These are phyloP conservation scores for Eilema griseolum DNA, from an alignment of 2,888 invertebrate genomes.

Conservation along the genomic window DNA sequence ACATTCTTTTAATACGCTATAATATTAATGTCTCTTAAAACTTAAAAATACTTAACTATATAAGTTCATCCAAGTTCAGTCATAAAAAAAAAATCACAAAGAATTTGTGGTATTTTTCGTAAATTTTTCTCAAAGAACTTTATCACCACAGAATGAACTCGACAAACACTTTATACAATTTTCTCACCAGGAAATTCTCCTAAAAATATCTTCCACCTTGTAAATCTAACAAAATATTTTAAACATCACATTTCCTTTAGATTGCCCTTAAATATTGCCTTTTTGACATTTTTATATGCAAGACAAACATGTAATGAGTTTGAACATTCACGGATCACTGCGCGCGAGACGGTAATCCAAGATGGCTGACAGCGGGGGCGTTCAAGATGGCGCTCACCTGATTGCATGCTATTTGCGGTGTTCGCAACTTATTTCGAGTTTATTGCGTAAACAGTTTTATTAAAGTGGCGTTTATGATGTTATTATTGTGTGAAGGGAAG, in stretches of 20 bases:
- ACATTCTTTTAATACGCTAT: too few relatives aligned
- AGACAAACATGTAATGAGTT: constrained; percentile 84
- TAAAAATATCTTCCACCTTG: constrained; percentile 12
- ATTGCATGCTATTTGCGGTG: constrained; percentile 46
- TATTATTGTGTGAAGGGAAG: neutral
- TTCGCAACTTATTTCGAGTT: constrained; percentile 1
- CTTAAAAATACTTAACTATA: too few relatives aligned
- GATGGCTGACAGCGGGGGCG: constrained; percentile 51
- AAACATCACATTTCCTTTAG: constrained; percentile 31
- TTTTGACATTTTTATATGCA: constrained; percentile 72
- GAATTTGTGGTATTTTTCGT: neutral
- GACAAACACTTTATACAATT: constrained; percentile 20
- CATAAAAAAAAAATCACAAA: neutral
- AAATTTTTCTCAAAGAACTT: constrained; percentile 7
- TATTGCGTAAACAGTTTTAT: constrained; percentile 29
- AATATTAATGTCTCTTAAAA: too few relatives aligned
- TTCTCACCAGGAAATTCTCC: constrained; percentile 11
- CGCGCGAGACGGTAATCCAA: constrained; percentile 34
- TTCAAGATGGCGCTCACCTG: constrained; percentile 36
- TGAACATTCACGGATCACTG: constrained; percentile 69
- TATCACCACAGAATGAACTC: constrained; percentile 28
- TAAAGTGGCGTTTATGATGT: constrained; percentile 14
- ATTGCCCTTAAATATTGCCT: constrained; percentile 44
- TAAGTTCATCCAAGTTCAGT: neutral
- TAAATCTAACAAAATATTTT: constrained; percentile 34